Base-by-base conservation (phyloP, 2,888 invertebrate genomes). In the Chesias legatella region DNA sequence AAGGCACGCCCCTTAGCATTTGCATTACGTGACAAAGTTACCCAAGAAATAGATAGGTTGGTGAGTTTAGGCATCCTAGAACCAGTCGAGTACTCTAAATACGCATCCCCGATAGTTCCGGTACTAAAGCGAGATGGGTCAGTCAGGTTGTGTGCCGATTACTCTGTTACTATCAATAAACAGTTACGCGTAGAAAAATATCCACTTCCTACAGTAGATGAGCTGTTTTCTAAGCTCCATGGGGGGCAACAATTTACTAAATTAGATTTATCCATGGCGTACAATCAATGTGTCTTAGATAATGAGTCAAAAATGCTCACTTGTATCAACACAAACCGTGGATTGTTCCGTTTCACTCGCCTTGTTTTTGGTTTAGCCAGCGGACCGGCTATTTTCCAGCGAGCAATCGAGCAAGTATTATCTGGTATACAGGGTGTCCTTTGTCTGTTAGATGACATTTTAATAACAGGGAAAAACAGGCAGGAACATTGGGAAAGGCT, bases 1-100 rank as follows among this genome's bases (percentile, higher is more conserved):
- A 54, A 45, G 34, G 43, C 54, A 0, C 40, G 58, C 0, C 46
- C 54, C 0, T 28, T 56, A 1, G 42, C 56, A 1, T 59, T 50
- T 13, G 56, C 56, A 0, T 29, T 59, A 6, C 38, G 29, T 17
- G 43, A 42, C 5, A 54, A 51, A 26, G 34, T 51, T 1, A 35
- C 45, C 20, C 33, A 35, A 6, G 60, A 58, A 28, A 22, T 60
- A 3, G 50, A 56, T 6, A 41, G 46, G 1, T 35, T 59, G 11
- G 29, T 56, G 0, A 1, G 7, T 0, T 23, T 49, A 29, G 56
- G 50, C 5, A 43, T 58, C 2, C 37, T 59, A n/a, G 30, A 47
- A 30, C 54, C 48, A 6, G 47, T 56, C 1, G 38, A 48, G 0
- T 20, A 49, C 6, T 43, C 53, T 1, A 34, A 40, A 1, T 55